Base-by-base conservation (phyloP, 2,113 vertebrate genomes). In the Pogonocichla stellata region DNA sequence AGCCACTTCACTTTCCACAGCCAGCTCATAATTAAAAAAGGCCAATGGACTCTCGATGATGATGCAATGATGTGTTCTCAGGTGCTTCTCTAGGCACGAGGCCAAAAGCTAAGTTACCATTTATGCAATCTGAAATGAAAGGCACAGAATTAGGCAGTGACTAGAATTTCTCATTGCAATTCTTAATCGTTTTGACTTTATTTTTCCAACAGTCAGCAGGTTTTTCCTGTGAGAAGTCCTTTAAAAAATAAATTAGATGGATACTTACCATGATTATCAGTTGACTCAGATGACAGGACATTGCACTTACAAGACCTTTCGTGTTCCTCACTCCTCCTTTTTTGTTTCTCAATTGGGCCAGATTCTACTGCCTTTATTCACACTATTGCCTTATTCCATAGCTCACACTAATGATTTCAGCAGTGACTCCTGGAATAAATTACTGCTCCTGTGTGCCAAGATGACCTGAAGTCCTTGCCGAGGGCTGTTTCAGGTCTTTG, bases 51-150 rank as follows among this genome's bases (percentile, higher is more conserved):
- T 96, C 88, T 71, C 15, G 2, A 1, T 83, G 81, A 71, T 88
- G 88, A 88, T 80, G 88, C 93, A 95, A 86, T 38, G 45, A 74
- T 79, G 69, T 18, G 36, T 69, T 96, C 90, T 96, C 94, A 90
- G 93, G 93, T 94, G 88, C 80, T 90, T 56, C 84, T 45, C 31
- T 20, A 93, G 92, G 93, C 86, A 64, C 0, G 3, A 83, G 53
- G 72, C 92, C 95, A 95, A 85, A 50, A 90, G 54, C 71, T 42
- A 89, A 74, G 90, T 84, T 92, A 80, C 92, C 80, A 50, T 90
- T 88, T 88, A 88, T 24, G 79, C 57, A 80, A 38, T 88, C 92
- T 71, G 83, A 92, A 96, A 96, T 78, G 90, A 96, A 92, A 53
- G 40, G 72, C 65, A 88, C 62, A 72, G 86, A 96, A 93, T 84